A percentile compares a stretch with the other conserved stretches of the same genome.
These are phyloP conservation scores for Ommatoiulus sabulosus DNA, from an alignment of 2,888 invertebrate species.

Conservation along the genomic window DNA sequence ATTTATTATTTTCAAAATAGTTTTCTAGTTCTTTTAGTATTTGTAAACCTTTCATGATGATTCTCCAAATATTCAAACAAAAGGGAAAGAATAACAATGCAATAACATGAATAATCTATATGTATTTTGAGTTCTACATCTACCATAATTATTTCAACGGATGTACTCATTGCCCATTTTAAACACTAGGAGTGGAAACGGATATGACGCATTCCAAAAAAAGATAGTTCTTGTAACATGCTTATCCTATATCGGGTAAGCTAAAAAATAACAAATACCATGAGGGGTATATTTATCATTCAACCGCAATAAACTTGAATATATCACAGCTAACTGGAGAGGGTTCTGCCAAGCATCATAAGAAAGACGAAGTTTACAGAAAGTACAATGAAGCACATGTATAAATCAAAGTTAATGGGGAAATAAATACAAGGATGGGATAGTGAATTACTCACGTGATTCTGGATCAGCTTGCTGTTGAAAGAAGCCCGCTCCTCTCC, in stretches of 20 bases:
- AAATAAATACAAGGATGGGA: background rate
- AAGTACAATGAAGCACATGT: background rate
- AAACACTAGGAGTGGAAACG: background rate
- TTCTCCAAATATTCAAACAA: too few relatives aligned
- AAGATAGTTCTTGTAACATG: background rate
- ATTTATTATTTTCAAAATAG: too few relatives aligned
- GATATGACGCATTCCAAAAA: slow-evolving; percentile 14
- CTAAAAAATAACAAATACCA: slow-evolving; percentile 38
- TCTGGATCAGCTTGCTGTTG: background rate
- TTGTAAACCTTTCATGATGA: too few relatives aligned
- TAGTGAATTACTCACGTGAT: background rate
- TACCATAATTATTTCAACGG: background rate
- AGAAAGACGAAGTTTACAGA: background rate
- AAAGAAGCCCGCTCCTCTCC: background rate
- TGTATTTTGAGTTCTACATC: background rate
- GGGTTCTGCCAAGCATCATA: slow-evolving; percentile 30
- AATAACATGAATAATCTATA: too few relatives aligned
- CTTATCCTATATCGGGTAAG: background rate
- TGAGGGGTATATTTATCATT: slow-evolving; percentile 10
- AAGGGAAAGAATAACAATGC: too few relatives aligned
- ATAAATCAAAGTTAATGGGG: background rate
- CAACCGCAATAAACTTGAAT: background rate
- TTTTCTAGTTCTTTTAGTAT: too few relatives aligned
- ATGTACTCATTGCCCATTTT: background rate
- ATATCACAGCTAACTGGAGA: background rate